Evolutionary conservation across 2,113 vertebrate species (phyloP).

Genomic region (Marcusenius ussheri): DNA sequence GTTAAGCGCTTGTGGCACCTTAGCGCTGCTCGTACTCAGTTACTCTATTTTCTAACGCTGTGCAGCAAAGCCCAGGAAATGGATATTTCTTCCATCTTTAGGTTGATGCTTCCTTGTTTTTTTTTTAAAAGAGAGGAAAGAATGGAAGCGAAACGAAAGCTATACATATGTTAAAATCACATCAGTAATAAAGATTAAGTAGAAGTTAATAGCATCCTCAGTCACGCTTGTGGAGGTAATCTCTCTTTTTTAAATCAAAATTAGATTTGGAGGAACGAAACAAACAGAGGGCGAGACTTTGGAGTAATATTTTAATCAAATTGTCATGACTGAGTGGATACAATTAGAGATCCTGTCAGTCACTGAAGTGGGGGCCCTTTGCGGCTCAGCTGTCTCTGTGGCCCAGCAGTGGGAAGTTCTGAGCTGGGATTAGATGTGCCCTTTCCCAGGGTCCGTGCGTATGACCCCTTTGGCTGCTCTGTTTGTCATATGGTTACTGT

Average conservation of each 20-base stretch:
- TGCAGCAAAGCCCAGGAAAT: constrained; percentile 35
- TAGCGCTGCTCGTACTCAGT: not conserved
- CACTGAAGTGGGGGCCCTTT: constrained; percentile 77
- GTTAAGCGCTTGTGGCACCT: not conserved
- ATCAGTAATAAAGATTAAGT: constrained; percentile 98
- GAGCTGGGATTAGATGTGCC: constrained; percentile 65
- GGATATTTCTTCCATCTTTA: constrained; percentile 43
- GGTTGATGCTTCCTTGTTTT: constrained; percentile 53
- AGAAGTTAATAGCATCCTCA: constrained; percentile 95
- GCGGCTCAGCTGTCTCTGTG: constrained; percentile 68
- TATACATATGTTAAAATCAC: constrained; percentile 92
- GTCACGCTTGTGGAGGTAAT: constrained; percentile 96
- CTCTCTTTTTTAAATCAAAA: constrained; percentile 98
- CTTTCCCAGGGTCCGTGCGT: constrained; percentile 64
- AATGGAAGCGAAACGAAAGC: constrained; percentile 70
- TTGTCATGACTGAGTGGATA: constrained; percentile 99
- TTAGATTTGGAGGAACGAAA: constrained; percentile 96
- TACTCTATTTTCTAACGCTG: constrained; percentile 37
- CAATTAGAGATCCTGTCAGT: constrained; percentile 99
- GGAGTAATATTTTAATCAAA: constrained; percentile 99
- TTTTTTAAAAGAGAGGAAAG: constrained; percentile 54
- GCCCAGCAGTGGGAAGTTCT: constrained; percentile 53
- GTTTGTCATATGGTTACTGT: constrained; percentile 51
- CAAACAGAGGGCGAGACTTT: constrained; percentile 98
- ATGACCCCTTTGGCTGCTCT: constrained; percentile 58